Conservation (phyloP, 1,140 invertebrate genomes). For the Formica exsecta region DNA sequence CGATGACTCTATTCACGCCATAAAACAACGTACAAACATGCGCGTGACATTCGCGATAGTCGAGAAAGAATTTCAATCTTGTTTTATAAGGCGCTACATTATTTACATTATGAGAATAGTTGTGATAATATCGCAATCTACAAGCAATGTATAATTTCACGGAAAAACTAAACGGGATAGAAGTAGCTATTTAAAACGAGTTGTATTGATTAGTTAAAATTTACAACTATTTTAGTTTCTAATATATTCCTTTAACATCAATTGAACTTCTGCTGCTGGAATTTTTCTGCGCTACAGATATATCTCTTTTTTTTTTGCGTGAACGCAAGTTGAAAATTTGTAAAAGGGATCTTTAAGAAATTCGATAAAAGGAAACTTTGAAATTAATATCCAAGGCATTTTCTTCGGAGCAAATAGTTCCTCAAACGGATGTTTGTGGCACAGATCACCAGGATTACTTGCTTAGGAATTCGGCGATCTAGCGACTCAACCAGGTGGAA, state of each 20-base stretch:
- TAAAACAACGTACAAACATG: constrained; percentile 5
- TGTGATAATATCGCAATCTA: constrained; percentile 48
- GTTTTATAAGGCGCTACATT: constrained; percentile 7
- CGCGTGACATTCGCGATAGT: constrained; percentile 19
- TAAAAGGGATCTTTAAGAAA: too few species aligned
- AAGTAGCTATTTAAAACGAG: constrained; percentile 14
- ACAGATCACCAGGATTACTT: constrained; percentile 61
- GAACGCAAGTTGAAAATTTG: not conserved
- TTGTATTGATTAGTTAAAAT: constrained; percentile 15
- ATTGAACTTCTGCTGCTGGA: not conserved
- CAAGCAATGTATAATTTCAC: constrained; percentile 42
- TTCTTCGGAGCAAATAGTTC: not conserved
- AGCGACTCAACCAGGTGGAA: constrained; percentile 63
- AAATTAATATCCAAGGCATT: not conserved
- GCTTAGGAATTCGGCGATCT: constrained; percentile 72
- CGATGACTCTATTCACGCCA: constrained; percentile 11
- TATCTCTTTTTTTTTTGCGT: not conserved
- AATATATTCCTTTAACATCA: not conserved
- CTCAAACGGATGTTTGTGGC: constrained; percentile 47
- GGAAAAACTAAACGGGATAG: not conserved
- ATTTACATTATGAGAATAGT: constrained; percentile 16
- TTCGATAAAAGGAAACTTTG: not conserved
- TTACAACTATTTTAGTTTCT: not conserved
- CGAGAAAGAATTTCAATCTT: constrained; percentile 34
- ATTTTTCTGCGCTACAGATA: not conserved